phyloP scores from a whole-genome alignment of 2,797 vertebrate genomes.

The Perodicticus potto region DNA sequence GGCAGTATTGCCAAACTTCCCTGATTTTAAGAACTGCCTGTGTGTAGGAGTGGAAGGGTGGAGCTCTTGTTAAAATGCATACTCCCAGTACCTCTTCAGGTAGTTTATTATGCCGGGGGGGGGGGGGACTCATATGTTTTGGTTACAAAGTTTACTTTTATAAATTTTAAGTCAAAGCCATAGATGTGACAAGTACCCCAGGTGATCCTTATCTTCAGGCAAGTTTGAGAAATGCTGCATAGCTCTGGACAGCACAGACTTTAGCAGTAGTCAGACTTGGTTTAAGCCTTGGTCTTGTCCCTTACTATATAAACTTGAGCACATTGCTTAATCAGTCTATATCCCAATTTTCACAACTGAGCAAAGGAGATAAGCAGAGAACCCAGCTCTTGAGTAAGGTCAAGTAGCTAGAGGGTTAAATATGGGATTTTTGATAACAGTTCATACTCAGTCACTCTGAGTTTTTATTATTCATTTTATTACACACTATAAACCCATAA shows the following conservation, averaged over 20 bases:
- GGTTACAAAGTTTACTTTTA: too few relatives aligned
- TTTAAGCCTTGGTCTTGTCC: neutral
- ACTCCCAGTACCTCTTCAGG: neutral
- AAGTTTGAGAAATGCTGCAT: neutral
- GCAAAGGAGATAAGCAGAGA: neutral
- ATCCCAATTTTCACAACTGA: neutral
- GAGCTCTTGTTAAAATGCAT: neutral
- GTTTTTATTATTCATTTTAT: conserved; percentile 17
- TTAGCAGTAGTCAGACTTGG: neutral
- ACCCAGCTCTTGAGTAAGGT: neutral
- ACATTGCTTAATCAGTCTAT: neutral
- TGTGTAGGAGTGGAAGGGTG: neutral
- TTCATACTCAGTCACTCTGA: neutral
- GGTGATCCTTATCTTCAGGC: neutral
- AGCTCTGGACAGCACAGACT: neutral
- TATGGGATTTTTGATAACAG: neutral
- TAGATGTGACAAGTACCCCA: neutral
- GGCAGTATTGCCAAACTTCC: neutral
- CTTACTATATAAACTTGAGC: neutral
- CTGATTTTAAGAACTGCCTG: neutral
- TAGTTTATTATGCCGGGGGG: neutral
- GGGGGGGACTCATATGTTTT: too few relatives aligned
- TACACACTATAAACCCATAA: neutral
- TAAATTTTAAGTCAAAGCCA: too few relatives aligned
- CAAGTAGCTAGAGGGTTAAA: neutral